Conservation (phyloP, 2,113 vertebrate genomes). For the Indri indri region DNA sequence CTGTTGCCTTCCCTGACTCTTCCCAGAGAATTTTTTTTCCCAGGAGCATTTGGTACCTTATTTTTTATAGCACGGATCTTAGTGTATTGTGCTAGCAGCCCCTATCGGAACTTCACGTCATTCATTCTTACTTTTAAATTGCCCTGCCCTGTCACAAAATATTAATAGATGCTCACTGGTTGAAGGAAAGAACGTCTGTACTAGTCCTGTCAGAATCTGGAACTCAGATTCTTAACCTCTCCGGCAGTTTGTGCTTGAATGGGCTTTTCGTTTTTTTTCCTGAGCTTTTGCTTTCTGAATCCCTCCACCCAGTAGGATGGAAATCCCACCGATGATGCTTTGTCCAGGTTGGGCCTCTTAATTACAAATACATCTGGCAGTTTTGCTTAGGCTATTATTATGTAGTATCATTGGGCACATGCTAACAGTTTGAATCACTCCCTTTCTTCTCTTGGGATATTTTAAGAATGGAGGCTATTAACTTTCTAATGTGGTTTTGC, state of each 20-base stretch:
- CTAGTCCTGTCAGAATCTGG: not conserved
- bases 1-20: not conserved
- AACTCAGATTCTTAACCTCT: not conserved
- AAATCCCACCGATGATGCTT: not conserved
- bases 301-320: not conserved
- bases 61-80: not conserved
- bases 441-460: constrained; percentile 34
- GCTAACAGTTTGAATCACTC: constrained; percentile 48
- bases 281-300: not conserved
- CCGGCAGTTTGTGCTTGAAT: constrained; percentile 17
- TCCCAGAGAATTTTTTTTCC: not conserved
- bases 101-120: not conserved
- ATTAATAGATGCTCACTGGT: not conserved
- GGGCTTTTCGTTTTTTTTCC: not conserved
- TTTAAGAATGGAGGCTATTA: constrained; percentile 56
- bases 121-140: not conserved
- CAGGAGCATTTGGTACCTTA: not conserved
- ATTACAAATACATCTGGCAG: constrained; percentile 3
- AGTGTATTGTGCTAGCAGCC: not conserved
- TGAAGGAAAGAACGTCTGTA: not conserved
- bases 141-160: not conserved
- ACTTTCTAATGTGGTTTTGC: constrained; percentile 57
- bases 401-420: not conserved
- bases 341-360: constrained; percentile 13
- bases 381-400: constrained; percentile 13